Percentiles rank a stretch among this genome's conserved stretches.
Evolutionary conservation across 2,113 vertebrate species (phyloP).

Genomic region (Trachemys scripta): DNA sequence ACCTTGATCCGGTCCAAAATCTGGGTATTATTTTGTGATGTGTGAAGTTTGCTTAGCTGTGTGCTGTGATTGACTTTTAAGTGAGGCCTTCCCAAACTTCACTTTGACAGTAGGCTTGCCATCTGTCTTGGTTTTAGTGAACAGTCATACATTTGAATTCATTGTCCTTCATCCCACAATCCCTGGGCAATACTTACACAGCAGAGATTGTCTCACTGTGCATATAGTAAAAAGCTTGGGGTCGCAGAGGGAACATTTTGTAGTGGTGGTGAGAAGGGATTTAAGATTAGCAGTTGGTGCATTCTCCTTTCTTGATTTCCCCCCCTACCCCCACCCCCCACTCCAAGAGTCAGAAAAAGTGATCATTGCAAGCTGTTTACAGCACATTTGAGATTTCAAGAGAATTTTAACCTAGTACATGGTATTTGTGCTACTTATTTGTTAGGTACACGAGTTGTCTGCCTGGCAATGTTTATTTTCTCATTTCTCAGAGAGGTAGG

Average conservation of each 20-base stretch:
- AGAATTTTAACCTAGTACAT: background rate
- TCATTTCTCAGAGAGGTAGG: background rate
- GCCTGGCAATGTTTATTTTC: background rate
- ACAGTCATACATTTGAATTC: background rate
- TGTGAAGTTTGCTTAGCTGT: background rate
- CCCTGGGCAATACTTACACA: fast-evolving
- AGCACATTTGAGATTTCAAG: background rate
- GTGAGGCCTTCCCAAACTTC: background rate
- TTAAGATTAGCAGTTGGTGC: background rate
- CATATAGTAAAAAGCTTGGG: fast-evolving
- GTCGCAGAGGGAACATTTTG: background rate
- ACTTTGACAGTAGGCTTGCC: background rate
- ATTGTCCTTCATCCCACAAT: background rate
- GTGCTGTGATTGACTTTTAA: background rate
- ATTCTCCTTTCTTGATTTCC: background rate
- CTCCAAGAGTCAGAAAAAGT: background rate
- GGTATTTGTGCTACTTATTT: background rate
- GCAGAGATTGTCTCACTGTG: fast-evolving
- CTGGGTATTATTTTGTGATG: background rate
- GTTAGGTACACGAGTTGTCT: background rate
- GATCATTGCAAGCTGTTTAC: background rate
- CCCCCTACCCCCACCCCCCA: too few species aligned
- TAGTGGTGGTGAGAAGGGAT: background rate
- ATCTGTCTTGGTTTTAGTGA: background rate
- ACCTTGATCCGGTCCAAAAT: background rate